These are phyloP conservation scores for Hemicrepidius hirtus DNA, from an alignment of 2,888 invertebrate genomes.

Conservation along the genomic window DNA sequence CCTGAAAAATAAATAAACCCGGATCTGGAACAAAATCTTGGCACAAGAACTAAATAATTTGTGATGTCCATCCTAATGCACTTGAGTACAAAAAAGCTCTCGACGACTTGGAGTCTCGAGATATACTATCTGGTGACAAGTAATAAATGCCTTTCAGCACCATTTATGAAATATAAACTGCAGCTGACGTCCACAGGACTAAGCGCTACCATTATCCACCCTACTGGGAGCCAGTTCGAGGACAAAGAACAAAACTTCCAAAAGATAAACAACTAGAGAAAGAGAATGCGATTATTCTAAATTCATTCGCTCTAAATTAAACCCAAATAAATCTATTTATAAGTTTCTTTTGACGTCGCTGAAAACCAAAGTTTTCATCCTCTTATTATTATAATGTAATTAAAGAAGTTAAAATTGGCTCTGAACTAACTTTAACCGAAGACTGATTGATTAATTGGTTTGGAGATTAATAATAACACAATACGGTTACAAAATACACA, in stretches of 20 bases:
- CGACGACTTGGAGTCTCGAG: neutral
- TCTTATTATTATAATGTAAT: neutral
- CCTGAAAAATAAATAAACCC: too few relatives aligned
- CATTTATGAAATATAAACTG: slow-evolving; percentile 48
- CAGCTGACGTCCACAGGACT: slow-evolving; percentile 39
- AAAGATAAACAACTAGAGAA: slow-evolving; percentile 21
- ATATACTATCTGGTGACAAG: slow-evolving; percentile 24
- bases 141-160: slow-evolving; percentile 38
- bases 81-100: too few relatives aligned
- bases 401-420: slow-evolving; percentile 1
- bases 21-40: too few relatives aligned
- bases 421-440: neutral
- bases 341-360: neutral
- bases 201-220: slow-evolving; percentile 36
- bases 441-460: neutral
- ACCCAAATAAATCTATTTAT: slow-evolving; percentile 3
- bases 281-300: slow-evolving; percentile 18
- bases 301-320: slow-evolving; percentile 19
- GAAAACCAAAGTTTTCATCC: neutral
- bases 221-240: slow-evolving; percentile 3
- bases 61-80: too few relatives aligned
- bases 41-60: too few relatives aligned
- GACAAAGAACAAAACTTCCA: slow-evolving; percentile 26
- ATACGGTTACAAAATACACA: too few relatives aligned
- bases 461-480: too few relatives aligned